Conservation (phyloP, 2,113 vertebrate genomes). For the Xyrauchen texanus region DNA sequence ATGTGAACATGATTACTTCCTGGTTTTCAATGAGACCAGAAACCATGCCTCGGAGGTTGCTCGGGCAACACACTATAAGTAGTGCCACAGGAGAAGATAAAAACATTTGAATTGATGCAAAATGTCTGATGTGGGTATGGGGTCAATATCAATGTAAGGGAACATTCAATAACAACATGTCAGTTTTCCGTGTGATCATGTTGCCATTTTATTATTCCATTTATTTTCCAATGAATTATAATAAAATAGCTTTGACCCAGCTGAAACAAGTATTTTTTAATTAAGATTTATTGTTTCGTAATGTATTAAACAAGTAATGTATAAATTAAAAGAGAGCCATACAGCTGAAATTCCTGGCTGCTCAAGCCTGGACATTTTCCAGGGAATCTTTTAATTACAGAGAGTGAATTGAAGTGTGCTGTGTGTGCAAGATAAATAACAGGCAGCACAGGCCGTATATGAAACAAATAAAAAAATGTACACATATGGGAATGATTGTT, state of each 20-base stretch:
- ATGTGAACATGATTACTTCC: too few species aligned
- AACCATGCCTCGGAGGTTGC: too few species aligned
- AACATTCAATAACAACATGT: too few species aligned
- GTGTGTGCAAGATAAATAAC: slow-evolving; percentile 71
- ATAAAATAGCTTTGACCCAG: slow-evolving; percentile 1
- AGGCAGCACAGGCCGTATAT: slow-evolving; percentile 67
- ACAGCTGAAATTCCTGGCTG: slow-evolving; percentile 51
- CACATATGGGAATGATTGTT: slow-evolving; percentile 68
- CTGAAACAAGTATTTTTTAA: not conserved
- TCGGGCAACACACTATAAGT: too few species aligned
- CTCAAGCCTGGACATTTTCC: slow-evolving; percentile 73
- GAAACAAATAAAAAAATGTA: slow-evolving; percentile 74
- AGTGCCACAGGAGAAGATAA: too few species aligned
- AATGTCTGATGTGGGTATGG: too few species aligned
- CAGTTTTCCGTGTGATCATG: too few species aligned
- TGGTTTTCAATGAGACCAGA: too few species aligned
- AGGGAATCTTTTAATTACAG: slow-evolving; percentile 78
- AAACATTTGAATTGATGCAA: too few species aligned
- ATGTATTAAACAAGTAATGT: slow-evolving; percentile 16
- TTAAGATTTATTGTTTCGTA: not conserved
- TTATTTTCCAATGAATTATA: not conserved
- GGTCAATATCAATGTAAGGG: too few species aligned
- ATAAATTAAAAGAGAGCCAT: slow-evolving; percentile 30
- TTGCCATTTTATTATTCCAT: not conserved
- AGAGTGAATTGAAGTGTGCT: slow-evolving; percentile 72